These are phyloP conservation scores for Lucifuga dentata DNA, from an alignment of 2,113 vertebrate species.

Conservation along the genomic window DNA sequence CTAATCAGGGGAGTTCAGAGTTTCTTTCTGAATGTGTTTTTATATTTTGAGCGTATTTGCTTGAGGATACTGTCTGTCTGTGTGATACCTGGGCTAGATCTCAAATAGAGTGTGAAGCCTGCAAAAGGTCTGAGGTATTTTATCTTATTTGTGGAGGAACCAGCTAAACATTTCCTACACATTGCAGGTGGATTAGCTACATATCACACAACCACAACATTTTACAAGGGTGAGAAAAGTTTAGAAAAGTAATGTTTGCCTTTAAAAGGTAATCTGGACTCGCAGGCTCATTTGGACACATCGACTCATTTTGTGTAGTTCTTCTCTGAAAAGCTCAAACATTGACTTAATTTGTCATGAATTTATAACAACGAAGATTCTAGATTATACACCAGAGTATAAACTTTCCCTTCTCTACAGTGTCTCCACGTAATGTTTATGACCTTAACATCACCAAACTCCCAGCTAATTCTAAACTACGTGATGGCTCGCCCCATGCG, in stretches of 20 bases:
- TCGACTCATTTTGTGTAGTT: neutral
- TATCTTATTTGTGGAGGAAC: slow-evolving; percentile 10
- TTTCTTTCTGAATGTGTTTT: slow-evolving; percentile 8
- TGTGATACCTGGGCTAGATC: slow-evolving; percentile 9
- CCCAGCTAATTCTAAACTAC: slow-evolving; percentile 22
- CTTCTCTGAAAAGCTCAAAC: slow-evolving; percentile 4
- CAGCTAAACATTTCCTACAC: slow-evolving; percentile 11
- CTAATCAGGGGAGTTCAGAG: too few species aligned
- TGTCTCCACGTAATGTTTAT: slow-evolving; percentile 19
- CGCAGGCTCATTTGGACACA: slow-evolving; percentile 11
- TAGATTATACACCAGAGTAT: neutral
- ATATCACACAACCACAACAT: neutral
- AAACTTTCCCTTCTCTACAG: neutral
- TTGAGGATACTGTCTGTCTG: slow-evolving; percentile 2
- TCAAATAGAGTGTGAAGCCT: too few species aligned
- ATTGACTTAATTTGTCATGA: neutral
- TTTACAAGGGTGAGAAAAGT: neutral
- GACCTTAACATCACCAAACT: slow-evolving; percentile 19
- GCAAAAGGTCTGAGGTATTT: too few species aligned
- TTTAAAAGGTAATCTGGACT: slow-evolving; percentile 15
- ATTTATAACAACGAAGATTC: too few species aligned
- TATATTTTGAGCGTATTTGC: slow-evolving; percentile 18
- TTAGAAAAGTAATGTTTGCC: neutral
- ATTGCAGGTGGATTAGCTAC: neutral
- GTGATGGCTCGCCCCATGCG: neutral